These are phyloP conservation scores for Steinernema scapterisci DNA, from an alignment of 2,888 invertebrate species.

Conservation along the genomic window DNA sequence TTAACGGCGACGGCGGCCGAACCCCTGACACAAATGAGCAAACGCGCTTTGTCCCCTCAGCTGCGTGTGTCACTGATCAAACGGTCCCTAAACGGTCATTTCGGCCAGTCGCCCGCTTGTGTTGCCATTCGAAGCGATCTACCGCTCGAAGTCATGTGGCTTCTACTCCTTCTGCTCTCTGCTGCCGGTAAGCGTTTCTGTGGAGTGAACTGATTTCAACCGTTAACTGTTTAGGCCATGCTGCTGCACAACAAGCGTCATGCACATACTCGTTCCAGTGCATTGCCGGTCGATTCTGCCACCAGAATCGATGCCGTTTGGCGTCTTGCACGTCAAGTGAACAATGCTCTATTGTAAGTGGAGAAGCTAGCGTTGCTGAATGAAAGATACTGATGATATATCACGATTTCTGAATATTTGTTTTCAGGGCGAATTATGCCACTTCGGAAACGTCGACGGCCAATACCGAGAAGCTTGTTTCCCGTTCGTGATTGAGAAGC, in stretches of 20 bases:
- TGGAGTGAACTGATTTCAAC: background rate
- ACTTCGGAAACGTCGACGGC: conserved; percentile 55
- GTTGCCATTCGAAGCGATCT: background rate
- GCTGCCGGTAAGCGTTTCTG: background rate
- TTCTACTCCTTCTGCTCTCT: background rate
- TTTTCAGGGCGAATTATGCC: conserved; percentile 54
- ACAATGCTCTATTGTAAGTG: background rate
- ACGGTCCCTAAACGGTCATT: background rate
- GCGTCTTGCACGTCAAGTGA: conserved; percentile 6
- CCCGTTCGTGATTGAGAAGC: conserved; percentile 36
- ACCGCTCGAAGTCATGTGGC: conserved; percentile 9
- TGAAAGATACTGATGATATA: no score
- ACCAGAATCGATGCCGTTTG: background rate
- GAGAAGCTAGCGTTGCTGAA: background rate
- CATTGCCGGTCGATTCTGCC: conserved; percentile 21
- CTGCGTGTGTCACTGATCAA: conserved; percentile 11
- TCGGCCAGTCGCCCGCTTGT: background rate
- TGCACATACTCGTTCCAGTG: conserved; percentile 29
- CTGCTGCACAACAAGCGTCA: background rate
- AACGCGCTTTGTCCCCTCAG: conserved; percentile 9
- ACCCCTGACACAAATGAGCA: background rate
- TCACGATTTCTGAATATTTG: no score
- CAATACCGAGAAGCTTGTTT: conserved; percentile 54
- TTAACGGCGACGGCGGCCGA: background rate
- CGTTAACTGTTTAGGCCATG: background rate